Conservation (phyloP, 2,888 invertebrate species). For the Tinea trinotella region DNA sequence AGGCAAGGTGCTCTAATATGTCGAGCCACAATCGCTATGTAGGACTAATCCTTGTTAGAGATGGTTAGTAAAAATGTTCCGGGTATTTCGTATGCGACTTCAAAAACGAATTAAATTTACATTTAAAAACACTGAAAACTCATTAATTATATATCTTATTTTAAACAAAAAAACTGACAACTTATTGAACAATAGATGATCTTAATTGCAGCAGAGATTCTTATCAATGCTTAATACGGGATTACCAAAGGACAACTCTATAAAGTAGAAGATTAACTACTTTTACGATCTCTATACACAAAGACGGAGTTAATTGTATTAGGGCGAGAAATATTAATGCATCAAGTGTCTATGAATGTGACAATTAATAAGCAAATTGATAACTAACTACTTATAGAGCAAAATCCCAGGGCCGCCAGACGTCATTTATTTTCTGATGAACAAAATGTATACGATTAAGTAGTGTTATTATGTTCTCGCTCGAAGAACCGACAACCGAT, state of each 20-base stretch:
- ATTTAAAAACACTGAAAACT: no score
- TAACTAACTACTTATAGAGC: not conserved
- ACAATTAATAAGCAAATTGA: constrained; percentile 5
- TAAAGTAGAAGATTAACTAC: not conserved
- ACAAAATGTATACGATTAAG: no score
- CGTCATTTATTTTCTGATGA: no score
- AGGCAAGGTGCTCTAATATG: no score
- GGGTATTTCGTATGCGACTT: no score
- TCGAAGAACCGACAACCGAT: no score
- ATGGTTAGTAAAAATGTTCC: no score
- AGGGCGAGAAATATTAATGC: not conserved
- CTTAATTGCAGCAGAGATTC: not conserved
- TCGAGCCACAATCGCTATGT: no score
- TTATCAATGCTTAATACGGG: not conserved
- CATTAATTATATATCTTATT: not conserved
- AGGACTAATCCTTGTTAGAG: no score
- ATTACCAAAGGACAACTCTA: not conserved
- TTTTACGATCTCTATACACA: not conserved
- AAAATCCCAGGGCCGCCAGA: no score
- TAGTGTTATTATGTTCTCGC: no score
- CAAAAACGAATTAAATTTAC: no score
- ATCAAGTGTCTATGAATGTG: constrained; percentile 1
- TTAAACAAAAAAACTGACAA: not conserved
- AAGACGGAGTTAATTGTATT: not conserved
- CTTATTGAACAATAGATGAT: not conserved